Base-by-base conservation (phyloP, 2,888 invertebrate genomes). In the Pterostichus madidus region DNA sequence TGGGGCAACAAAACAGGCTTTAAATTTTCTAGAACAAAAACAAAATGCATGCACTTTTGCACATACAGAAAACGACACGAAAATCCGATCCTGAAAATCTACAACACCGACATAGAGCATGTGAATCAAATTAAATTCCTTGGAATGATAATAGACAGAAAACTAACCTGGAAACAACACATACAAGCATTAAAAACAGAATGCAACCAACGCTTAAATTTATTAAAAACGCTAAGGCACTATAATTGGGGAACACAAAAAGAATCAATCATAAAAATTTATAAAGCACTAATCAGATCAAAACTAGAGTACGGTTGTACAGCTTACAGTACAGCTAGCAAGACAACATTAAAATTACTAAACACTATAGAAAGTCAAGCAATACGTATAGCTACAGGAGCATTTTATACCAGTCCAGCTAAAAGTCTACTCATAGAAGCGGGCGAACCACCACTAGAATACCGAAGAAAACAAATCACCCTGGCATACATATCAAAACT, bases 261-360 rank as follows among this genome's bases (percentile, higher is more conserved):
- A 59, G 49, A 59, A 13, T 13, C 39, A 11, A 77, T 53, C 5
- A 4, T 59, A 5, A 59, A 35, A 59, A 10, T 59, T 0, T 44
- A 59, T n/a, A 13, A 15, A 35, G n/a, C 77, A 13, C 39, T 44
- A 35, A 56, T 44, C 17, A 77, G 68, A 68, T 52, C 80, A 5
- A 64, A 80, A 46, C 8, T 80, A 71, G 80, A 81, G 17, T 82
- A 82, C 32, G 82, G 82, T 7, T 59, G 59, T 24, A 15, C 39
- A 10, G 17, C 61, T 2, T 82, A 77, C 35, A n/a, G 31, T 15
- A 71, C 31, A 10, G 49, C 80, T 13, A 31, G 35, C 11, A 68
- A 49, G 46, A 24, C 68, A 11, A 49, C 15, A 7, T 11, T 71
- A n/a, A 71, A 80, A 53, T 17, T 10, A 31, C 24, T 80, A 11